These are phyloP conservation scores for Marmota flaviventris DNA, from an alignment of 2,113 vertebrate genomes.

Conservation along the genomic window DNA sequence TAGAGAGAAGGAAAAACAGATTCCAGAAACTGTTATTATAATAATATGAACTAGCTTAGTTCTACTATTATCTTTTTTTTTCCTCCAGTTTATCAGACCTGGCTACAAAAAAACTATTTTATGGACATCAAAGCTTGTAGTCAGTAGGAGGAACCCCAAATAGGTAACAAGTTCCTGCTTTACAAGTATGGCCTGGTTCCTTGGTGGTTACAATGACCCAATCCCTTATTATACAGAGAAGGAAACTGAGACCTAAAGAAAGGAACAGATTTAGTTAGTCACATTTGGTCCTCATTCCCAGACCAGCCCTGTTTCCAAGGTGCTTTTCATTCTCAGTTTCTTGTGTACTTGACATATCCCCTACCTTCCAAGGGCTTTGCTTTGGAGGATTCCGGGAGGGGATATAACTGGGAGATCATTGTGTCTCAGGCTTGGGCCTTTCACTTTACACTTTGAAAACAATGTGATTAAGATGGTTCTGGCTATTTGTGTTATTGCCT, in stretches of 20 bases:
- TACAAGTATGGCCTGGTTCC: background rate
- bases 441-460: slow-evolving; percentile 24
- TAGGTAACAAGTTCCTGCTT: background rate
- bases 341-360: background rate
- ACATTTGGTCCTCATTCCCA: background rate
- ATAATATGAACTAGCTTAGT: background rate
- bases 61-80: background rate
- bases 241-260: background rate
- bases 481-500: background rate
- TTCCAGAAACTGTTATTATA: slow-evolving; percentile 4
- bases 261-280: background rate
- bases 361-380: background rate
- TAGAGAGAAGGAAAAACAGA: background rate
- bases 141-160: background rate
- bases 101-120: background rate
- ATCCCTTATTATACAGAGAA: background rate
- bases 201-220: background rate
- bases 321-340: slow-evolving; percentile 39
- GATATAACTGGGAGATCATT: background rate
- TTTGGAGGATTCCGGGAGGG: slow-evolving; percentile 2
- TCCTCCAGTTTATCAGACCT: background rate
- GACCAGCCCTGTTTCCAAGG: background rate
- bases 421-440: background rate
- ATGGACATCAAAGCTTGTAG: background rate
- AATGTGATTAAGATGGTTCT: background rate